Evolutionary conservation across 2,888 invertebrate species (phyloP).

Genomic region (Phalera bucephala): DNA sequence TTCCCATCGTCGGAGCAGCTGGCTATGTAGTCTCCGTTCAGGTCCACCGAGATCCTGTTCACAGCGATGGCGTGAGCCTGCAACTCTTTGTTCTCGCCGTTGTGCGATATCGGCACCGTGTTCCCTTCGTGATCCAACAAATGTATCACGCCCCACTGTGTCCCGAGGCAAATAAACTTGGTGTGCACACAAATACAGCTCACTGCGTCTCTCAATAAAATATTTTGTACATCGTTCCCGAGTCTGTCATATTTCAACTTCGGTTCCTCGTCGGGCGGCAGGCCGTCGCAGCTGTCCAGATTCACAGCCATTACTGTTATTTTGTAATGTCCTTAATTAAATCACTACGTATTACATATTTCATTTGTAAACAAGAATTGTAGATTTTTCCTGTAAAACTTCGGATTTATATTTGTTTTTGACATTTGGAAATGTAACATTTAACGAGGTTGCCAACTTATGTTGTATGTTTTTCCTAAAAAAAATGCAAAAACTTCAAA

Average conservation of each 20-base stretch:
- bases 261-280: constrained; percentile 86
- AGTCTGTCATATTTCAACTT: constrained; percentile 96
- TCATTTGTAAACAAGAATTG: background rate
- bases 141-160: constrained; percentile 95
- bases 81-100: constrained; percentile 86
- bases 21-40: constrained; percentile 96
- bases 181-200: constrained; percentile 97
- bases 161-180: constrained; percentile 97
- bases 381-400: background rate
- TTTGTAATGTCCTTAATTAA: constrained; percentile 2
- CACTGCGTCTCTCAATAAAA: constrained; percentile 91
- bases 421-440: no score
- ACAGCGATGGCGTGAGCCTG: constrained; percentile 94
- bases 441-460: no score
- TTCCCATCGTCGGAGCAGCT: constrained; percentile 96
- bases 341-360: constrained; percentile 16
- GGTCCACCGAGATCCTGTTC: constrained; percentile 97
- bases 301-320: constrained; percentile 61
- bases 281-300: constrained; percentile 68
- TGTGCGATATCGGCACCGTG: constrained; percentile 80
- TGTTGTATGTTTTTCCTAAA: no score
- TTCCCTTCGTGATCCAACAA: constrained; percentile 97
- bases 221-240: constrained; percentile 92
- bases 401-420: background rate
- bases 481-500: no score